A percentile compares a stretch with the other conserved stretches of the same genome.
phyloP scores from a whole-genome alignment of 2,888 invertebrate species.

The Andrena trimmerana region DNA sequence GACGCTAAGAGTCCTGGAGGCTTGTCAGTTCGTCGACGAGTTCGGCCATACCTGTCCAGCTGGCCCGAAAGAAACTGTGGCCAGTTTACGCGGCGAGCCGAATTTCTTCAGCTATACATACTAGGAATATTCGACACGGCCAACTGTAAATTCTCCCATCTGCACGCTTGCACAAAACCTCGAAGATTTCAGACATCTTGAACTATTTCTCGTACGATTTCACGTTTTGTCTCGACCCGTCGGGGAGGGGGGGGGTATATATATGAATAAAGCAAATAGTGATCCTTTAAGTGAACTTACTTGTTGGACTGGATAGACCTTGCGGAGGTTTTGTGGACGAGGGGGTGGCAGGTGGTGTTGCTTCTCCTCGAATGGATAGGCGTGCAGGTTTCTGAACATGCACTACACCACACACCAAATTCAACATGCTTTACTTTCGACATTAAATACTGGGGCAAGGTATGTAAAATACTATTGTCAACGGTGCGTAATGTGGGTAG shows the following conservation, averaged over 20 bases:
- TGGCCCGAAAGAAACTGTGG: slow-evolving; percentile 42
- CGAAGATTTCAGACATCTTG: too few relatives aligned
- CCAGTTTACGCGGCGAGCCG: background rate
- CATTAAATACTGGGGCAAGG: slow-evolving; percentile 4
- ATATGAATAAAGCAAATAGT: slow-evolving; percentile 12
- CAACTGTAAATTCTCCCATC: background rate
- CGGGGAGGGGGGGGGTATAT: too few relatives aligned
- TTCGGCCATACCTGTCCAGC: slow-evolving; percentile 89
- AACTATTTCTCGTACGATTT: background rate
- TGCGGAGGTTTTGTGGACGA: slow-evolving; percentile 77
- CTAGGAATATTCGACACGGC: background rate
- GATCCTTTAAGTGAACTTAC: slow-evolving; percentile 75
- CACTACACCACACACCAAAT: slow-evolving; percentile 80
- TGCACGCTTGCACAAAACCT: too few relatives aligned
- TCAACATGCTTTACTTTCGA: slow-evolving; percentile 67
- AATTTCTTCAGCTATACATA: slow-evolving; percentile 43
- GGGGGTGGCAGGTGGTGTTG: slow-evolving; percentile 74
- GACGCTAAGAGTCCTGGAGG: slow-evolving; percentile 95
- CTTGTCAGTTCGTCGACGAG: slow-evolving; percentile 97
- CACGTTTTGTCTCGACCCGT: background rate
- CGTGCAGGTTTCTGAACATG: slow-evolving; percentile 81
- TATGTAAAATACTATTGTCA: background rate
- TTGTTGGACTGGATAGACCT: slow-evolving; percentile 77
- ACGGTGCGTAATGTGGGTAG: background rate
- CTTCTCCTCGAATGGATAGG: slow-evolving; percentile 76